Percentiles rank a stretch among this genome's conserved stretches.
These are phyloP conservation scores for Gyrodactylus salaris DNA, from an alignment of 1,140 invertebrate species.

Conservation along the genomic window DNA sequence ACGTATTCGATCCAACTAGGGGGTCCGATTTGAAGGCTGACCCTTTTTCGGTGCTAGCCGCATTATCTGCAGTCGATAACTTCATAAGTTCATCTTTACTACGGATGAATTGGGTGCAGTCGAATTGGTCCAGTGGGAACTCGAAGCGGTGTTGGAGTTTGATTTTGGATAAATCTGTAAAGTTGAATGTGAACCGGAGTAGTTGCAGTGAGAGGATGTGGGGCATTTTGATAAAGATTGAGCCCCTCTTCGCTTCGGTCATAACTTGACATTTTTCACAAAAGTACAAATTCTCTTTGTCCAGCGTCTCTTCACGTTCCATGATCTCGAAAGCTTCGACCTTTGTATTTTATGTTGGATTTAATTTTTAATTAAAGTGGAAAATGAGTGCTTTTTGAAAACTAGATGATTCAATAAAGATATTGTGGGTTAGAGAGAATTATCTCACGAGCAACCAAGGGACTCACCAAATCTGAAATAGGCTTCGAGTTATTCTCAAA, in stretches of 20 bases:
- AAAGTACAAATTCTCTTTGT: constrained; percentile 53
- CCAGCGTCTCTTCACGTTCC: constrained; percentile 30
- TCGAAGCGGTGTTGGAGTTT: constrained; percentile 54
- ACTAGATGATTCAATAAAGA: too few relatives aligned
- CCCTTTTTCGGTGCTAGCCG: too few relatives aligned
- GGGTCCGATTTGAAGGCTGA: too few relatives aligned
- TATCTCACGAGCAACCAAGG: too few relatives aligned
- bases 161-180: constrained; percentile 43
- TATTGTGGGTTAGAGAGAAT: too few relatives aligned
- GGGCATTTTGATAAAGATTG: constrained; percentile 53
- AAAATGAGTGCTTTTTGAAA: too few relatives aligned
- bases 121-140: constrained; percentile 12
- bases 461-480: not conserved
- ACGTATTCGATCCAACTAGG: too few relatives aligned
- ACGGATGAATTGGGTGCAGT: not conserved
- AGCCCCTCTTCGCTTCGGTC: constrained; percentile 51
- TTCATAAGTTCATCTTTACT: not conserved
- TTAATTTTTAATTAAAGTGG: not conserved
- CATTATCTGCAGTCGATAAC: too few relatives aligned
- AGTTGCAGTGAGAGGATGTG: constrained; percentile 53
- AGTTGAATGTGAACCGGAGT: constrained; percentile 65
- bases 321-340: not conserved
- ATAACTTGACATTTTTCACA: constrained; percentile 57
- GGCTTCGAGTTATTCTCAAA: not conserved
- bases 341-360: too few relatives aligned